phyloP scores from a whole-genome alignment of 2,113 vertebrate species.

The Chionis minor region DNA sequence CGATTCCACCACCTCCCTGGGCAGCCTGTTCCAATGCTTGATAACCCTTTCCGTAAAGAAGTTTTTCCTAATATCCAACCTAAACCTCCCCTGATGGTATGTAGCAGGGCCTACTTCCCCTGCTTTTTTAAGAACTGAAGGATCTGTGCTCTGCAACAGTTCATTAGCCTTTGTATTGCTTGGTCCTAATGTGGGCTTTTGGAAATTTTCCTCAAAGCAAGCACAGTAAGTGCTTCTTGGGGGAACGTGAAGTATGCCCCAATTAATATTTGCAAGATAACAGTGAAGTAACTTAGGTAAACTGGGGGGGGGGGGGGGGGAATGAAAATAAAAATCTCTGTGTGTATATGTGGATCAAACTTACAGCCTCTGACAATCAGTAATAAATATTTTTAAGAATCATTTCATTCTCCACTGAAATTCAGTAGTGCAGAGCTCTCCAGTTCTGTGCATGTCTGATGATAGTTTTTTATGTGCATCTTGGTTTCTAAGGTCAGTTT shows the following conservation, averaged over 20 bases:
- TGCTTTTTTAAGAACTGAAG: background rate
- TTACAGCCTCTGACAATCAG: background rate
- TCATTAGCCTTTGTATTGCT: background rate
- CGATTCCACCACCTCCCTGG: too few species aligned
- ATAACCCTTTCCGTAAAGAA: too few species aligned
- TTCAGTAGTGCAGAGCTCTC: background rate
- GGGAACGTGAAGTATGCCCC: background rate
- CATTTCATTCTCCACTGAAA: background rate
- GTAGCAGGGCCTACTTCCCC: too few species aligned
- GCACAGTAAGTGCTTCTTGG: background rate
- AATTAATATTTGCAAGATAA: background rate
- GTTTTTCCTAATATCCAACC: too few species aligned
- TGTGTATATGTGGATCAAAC: background rate
- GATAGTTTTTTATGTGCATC: background rate
- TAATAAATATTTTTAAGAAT: conserved; percentile 24
- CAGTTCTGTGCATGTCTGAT: background rate
- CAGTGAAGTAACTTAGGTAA: background rate
- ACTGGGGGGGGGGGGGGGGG: background rate
- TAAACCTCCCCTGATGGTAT: too few species aligned
- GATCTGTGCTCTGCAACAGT: background rate
- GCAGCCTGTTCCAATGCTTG: too few species aligned
- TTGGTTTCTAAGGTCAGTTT: background rate
- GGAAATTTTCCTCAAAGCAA: background rate
- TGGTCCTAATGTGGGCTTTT: background rate
- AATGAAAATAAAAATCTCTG: background rate